Base-by-base conservation (phyloP, 2,797 vertebrate genomes). In the Mergus octosetaceus region DNA sequence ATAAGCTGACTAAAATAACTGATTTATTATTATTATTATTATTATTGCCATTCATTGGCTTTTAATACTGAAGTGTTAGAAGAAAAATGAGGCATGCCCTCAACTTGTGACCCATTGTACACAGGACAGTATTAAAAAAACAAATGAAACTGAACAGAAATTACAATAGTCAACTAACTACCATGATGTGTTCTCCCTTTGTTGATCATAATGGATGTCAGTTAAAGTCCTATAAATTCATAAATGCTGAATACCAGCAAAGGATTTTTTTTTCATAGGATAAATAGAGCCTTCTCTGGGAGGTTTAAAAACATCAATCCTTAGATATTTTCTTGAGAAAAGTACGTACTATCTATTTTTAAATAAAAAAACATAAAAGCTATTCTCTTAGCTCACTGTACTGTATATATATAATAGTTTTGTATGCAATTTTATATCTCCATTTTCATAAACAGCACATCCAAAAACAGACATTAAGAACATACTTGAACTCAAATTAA, bases 401-500 rank as follows among this genome's bases (percentile, higher is more conserved):
- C 10, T 73, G 60, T 89, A 71, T 75, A 18, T 60, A 30, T 90
- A 47, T 78, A 89, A 51, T 64, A 90, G 56, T 49, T 79, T 64
- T 75, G 36, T 85, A 87, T 89, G 62, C 11, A 92, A 81, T 95
- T 93, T 93, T 95, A 84, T 89, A n/a, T 87, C 34, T 89, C 53
- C 87, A 47, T 87, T 93, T 96, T 95, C 64, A 88, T 89, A 95
- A 93, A 94, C 86, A 96, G 65, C 65, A 80, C 83, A 92, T 80
- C 92, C 90, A 89, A 95, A 65, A 94, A 53, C 74, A 94, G 87
- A 86, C 96, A 66, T 87, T 84, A 61, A 53, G 47, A 80, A 93
- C 94, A 89, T 93, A 28, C 97, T 95, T 89, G 62, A 96, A 96
- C 95, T 96, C 89, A 97, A 95, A 96, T 94, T 92, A 93, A 75